Percentiles rank a stretch among this genome's conserved stretches.
phyloP scores from a whole-genome alignment of 2,888 invertebrate genomes.

The Apotomis betuletana region DNA sequence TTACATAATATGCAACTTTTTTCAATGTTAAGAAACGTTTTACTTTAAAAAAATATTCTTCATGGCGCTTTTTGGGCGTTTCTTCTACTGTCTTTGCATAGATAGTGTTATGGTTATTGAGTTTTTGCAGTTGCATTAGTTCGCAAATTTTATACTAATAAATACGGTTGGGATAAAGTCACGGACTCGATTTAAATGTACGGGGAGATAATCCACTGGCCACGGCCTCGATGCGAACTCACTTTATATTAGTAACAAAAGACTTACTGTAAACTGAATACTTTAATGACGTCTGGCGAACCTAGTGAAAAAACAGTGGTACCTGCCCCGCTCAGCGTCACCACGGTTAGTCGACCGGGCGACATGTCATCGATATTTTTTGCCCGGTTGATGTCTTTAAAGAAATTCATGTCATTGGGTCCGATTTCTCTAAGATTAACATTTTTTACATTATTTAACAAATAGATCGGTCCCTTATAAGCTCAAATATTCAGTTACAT shows the following conservation, averaged over 20 bases:
- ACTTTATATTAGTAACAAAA: neutral
- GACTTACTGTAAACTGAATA: constrained; percentile 75
- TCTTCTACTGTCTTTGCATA: too few relatives aligned
- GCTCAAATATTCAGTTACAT: constrained; percentile 83
- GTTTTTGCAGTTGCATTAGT: too few relatives aligned
- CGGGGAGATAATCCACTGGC: neutral
- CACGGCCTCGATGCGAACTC: neutral
- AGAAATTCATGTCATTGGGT: constrained; percentile 82
- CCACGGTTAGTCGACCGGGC: constrained; percentile 68
- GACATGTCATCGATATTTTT: constrained; percentile 80
- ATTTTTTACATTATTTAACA: constrained; percentile 80
- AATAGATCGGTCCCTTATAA: constrained; percentile 82
- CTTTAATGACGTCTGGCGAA: constrained; percentile 74
- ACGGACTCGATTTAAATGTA: too few relatives aligned
- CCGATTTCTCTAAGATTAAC: constrained; percentile 82
- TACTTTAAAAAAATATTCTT: too few relatives aligned
- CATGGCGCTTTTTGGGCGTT: too few relatives aligned
- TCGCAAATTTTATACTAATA: too few relatives aligned
- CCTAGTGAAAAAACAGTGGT: constrained; percentile 67
- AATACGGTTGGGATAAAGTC: too few relatives aligned
- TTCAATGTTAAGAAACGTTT: too few relatives aligned
- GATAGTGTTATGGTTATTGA: too few relatives aligned
- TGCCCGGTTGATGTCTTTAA: constrained; percentile 79
- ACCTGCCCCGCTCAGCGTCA: constrained; percentile 69
- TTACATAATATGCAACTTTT: too few relatives aligned